Evolutionary conservation across 2,888 invertebrate species (phyloP).

Genomic region (Phorcus lineatus): DNA sequence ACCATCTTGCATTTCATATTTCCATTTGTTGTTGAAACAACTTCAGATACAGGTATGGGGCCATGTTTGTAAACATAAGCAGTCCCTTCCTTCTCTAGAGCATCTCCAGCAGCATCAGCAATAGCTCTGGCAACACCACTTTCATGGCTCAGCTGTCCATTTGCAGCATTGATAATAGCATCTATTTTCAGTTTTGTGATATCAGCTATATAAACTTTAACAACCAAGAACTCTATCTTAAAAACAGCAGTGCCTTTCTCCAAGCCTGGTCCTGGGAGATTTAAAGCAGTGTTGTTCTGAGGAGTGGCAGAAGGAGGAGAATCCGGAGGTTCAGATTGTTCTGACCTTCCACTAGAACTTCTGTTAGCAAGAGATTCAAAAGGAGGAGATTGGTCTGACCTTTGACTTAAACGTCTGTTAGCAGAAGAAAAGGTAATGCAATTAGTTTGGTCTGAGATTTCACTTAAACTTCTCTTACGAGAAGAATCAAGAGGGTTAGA

Average conservation of each 20-base stretch:
- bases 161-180: constrained; percentile 61
- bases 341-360: background rate
- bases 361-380: background rate
- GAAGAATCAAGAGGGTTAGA: too few species aligned
- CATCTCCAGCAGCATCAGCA: constrained; percentile 42
- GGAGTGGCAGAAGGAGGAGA: background rate
- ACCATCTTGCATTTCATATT: background rate
- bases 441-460: too few species aligned
- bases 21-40: background rate
- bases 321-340: too few species aligned
- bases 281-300: background rate
- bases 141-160: constrained; percentile 51
- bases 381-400: too few species aligned
- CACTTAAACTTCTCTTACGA: too few species aligned
- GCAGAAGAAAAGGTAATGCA: too few species aligned
- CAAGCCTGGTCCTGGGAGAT: background rate
- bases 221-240: background rate
- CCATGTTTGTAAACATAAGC: background rate
- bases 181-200: constrained; percentile 51
- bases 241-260: background rate
- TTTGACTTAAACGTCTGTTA: too few species aligned
- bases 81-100: background rate
- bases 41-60: background rate
- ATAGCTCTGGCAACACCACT: constrained; percentile 59
- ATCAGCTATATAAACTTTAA: constrained; percentile 40